Conservation (phyloP, 1,140 invertebrate species). For the Meteorus sp. region DNA sequence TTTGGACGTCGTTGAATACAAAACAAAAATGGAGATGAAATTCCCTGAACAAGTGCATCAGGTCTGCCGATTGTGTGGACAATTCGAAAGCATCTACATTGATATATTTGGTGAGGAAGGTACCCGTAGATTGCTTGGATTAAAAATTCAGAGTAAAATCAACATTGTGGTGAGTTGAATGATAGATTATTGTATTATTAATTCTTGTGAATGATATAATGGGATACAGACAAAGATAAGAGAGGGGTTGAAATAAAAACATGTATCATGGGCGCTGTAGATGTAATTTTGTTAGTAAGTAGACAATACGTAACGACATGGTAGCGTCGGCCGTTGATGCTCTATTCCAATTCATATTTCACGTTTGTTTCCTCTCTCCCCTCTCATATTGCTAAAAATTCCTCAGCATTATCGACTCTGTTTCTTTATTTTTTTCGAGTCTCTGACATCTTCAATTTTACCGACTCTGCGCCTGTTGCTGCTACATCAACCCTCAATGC, state of each 20-base stretch:
- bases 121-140: slow-evolving; percentile 42
- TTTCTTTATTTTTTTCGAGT: too few relatives aligned
- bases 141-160: slow-evolving; percentile 51
- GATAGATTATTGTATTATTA: slow-evolving; percentile 1
- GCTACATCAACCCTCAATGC: too few relatives aligned
- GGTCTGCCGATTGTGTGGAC: slow-evolving; percentile 53
- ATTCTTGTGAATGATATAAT: background rate
- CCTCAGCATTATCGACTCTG: too few relatives aligned
- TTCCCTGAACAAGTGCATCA: slow-evolving; percentile 41
- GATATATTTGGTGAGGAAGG: slow-evolving; percentile 55
- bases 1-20: slow-evolving; percentile 7
- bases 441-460: too few relatives aligned
- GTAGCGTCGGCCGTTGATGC: background rate
- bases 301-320: too few relatives aligned
- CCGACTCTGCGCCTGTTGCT: too few relatives aligned
- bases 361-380: too few relatives aligned
- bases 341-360: slow-evolving; percentile 5
- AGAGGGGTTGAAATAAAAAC: slow-evolving; percentile 23
- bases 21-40: slow-evolving; percentile 46
- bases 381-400: too few relatives aligned
- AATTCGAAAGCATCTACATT: slow-evolving; percentile 50
- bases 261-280: too few relatives aligned
- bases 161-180: slow-evolving; percentile 52
- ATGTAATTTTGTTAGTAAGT: too few relatives aligned
- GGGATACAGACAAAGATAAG: slow-evolving; percentile 14